These are phyloP conservation scores for Morone saxatilis DNA, from an alignment of 2,113 vertebrate genomes.

Conservation along the genomic window DNA sequence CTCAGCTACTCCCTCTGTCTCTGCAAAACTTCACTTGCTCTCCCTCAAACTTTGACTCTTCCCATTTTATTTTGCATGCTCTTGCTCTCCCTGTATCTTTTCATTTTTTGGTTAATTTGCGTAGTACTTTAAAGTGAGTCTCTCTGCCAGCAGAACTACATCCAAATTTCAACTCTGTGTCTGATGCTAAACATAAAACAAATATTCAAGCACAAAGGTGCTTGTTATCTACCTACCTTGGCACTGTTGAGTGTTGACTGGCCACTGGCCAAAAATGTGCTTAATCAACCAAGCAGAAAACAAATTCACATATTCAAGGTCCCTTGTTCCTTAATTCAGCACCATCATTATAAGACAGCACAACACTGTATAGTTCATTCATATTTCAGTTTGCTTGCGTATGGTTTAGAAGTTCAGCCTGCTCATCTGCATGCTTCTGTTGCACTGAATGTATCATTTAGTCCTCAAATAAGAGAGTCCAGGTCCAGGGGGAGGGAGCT, in stretches of 20 bases:
- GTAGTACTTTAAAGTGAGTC: neutral
- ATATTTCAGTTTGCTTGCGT: neutral
- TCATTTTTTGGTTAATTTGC: conserved; percentile 17
- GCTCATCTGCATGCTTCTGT: neutral
- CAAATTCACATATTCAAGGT: neutral
- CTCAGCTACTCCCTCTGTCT: conserved; percentile 9
- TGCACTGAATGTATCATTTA: neutral
- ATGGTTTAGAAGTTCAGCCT: neutral
- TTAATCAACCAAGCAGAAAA: neutral
- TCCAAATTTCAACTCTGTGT: neutral
- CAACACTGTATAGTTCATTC: neutral
- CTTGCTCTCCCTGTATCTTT: neutral
- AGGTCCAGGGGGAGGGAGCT: neutral
- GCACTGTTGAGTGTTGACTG: neutral
- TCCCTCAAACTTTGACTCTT: conserved; percentile 16
- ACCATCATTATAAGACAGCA: neutral
- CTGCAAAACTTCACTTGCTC: conserved; percentile 9
- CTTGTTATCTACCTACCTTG: conserved; percentile 1
- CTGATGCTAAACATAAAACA: neutral
- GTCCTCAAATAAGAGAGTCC: neutral
- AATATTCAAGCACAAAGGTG: neutral
- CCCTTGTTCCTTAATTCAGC: neutral
- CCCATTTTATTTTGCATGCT: conserved; percentile 21
- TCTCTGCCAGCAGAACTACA: neutral
- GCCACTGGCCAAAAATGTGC: neutral